phyloP scores from a whole-genome alignment of 2,113 vertebrate genomes.

The Gavia stellata region DNA sequence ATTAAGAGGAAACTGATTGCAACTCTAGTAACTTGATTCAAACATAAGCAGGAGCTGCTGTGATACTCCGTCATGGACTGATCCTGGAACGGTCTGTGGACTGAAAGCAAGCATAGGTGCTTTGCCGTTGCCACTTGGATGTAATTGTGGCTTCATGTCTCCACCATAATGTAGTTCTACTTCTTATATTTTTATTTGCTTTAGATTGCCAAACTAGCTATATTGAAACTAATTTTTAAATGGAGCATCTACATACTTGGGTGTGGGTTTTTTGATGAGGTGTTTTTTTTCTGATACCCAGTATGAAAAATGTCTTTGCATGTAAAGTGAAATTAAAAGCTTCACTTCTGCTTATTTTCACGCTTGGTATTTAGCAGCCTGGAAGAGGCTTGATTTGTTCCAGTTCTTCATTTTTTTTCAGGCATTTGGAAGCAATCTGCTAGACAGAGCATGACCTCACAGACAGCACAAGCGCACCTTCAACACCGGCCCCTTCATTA shows the following conservation, averaged over 20 bases:
- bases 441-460: neutral
- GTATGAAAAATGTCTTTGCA: neutral
- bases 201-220: neutral
- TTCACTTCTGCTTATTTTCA: neutral
- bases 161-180: neutral
- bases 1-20: neutral
- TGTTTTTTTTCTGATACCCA: neutral
- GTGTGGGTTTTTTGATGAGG: accelerated
- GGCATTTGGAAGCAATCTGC: neutral
- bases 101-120: neutral
- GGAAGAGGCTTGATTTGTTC: neutral
- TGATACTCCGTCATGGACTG: neutral
- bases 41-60: neutral
- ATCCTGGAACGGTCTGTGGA: neutral
- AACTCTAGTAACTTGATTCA: neutral
- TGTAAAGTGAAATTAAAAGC: neutral
- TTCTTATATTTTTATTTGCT: neutral
- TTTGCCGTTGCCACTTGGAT: neutral
- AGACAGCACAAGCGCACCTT: neutral
- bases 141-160: neutral
- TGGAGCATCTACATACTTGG: neutral
- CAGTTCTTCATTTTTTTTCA: neutral
- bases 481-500: neutral
- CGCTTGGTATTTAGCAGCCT: neutral
- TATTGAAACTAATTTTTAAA: neutral